Percentiles rank a stretch among this genome's conserved stretches.
Evolutionary conservation across 2,888 invertebrate species (phyloP).

Genomic region (Steromphala cineraria): DNA sequence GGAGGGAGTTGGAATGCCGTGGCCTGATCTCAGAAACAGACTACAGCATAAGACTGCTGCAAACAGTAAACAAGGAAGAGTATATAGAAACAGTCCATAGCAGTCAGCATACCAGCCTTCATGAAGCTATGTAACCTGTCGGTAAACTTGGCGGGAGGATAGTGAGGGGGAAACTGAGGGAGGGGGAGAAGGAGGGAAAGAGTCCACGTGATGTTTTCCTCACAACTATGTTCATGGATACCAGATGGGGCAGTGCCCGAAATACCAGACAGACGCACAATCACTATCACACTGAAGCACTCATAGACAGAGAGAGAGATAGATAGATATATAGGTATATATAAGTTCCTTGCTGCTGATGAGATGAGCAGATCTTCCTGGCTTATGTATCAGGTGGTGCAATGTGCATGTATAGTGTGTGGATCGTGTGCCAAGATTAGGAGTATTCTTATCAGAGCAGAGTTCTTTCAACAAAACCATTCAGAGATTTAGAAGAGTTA

Average conservation of each 20-base stretch:
- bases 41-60: not conserved
- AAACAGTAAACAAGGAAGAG: not conserved
- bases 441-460: no score
- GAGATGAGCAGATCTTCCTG: no score
- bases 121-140: not conserved
- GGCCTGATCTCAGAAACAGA: not conserved
- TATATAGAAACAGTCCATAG: not conserved
- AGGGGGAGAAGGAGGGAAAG: no score
- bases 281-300: not conserved
- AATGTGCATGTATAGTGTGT: no score
- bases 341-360: no score
- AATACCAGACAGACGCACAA: not conserved
- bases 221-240: slow-evolving; percentile 3
- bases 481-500: no score
- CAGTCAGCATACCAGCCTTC: not conserved
- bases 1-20: not conserved
- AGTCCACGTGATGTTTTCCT: not conserved
- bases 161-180: not conserved
- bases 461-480: no score
- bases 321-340: no score
- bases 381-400: no score
- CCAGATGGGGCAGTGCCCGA: not conserved
- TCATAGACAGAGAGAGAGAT: no score
- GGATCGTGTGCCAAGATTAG: no score
- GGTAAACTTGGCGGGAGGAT: not conserved